These are phyloP conservation scores for Heliconius ethilla DNA, from an alignment of 2,888 invertebrate genomes.

Conservation along the genomic window DNA sequence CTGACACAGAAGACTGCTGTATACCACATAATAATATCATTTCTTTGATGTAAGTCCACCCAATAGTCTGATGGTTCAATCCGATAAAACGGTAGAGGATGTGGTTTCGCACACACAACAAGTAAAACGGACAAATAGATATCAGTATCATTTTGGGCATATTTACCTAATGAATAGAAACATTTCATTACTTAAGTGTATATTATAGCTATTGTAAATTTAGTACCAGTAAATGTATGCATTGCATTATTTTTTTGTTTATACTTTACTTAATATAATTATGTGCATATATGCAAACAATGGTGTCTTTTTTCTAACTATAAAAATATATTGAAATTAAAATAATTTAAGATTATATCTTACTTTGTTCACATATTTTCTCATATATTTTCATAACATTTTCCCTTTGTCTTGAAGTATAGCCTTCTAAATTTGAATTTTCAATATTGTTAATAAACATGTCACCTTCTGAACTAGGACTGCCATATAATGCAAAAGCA, in stretches of 20 bases:
- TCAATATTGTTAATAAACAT: constrained; percentile 50
- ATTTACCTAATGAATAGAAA: constrained; percentile 66
- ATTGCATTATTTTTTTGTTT: not conserved
- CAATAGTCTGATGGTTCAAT: constrained; percentile 65
- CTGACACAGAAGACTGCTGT: constrained; percentile 73
- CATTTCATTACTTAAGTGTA: not conserved
- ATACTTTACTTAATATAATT: too few relatives aligned
- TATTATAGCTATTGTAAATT: not conserved
- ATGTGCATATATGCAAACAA: not conserved
- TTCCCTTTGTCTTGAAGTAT: constrained; percentile 67
- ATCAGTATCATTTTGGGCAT: constrained; percentile 70
- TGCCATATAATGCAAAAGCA: constrained; percentile 81
- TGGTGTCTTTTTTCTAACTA: not conserved
- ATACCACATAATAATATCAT: constrained; percentile 68
- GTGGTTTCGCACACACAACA: constrained; percentile 70
- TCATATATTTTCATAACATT: constrained; percentile 70
- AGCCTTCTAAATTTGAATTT: constrained; percentile 66
- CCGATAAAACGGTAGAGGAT: constrained; percentile 65
- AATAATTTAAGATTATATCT: constrained; percentile 42
- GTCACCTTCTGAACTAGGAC: constrained; percentile 73
- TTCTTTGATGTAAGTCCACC: constrained; percentile 68
- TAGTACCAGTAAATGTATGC: not conserved
- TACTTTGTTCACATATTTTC: constrained; percentile 75
- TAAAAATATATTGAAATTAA: not conserved
- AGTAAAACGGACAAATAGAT: constrained; percentile 71